Base-by-base conservation (phyloP, 2,113 vertebrate genomes). In the Anser cygnoides region DNA sequence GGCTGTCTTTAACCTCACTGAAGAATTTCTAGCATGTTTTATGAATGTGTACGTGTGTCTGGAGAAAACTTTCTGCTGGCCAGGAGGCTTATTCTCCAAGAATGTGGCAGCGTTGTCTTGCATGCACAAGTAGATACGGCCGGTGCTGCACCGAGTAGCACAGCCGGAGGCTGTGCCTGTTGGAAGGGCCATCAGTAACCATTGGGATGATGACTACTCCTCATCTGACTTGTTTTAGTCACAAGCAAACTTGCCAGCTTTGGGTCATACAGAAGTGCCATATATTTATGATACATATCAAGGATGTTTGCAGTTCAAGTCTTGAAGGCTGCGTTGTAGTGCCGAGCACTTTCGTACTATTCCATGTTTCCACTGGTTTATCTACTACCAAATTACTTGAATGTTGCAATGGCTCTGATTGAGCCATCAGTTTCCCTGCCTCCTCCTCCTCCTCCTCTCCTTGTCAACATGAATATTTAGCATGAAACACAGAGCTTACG, bases 281-380 rank as follows among this genome's bases (percentile, higher is more conserved):
- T 97, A 96, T 98, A 97, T 97, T 98, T 97, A 97, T 97, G 95
- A 94, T 96, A 92, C 92, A 84, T 96, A 96, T 95, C 96, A 96
- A 96, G 93, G 94, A 90, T 94, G 83, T 93, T 89, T 96, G 96
- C 94, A 87, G 93, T 71, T 97, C 84, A 90, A 4, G 83, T 94
- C 81, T 52, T 84, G 90, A 96, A 95, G 88, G 89, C 91, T 97
- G 91, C 65, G 3, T 4, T 73, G 87, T 93, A 92, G 95, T 95
- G 92, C 93, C 4, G 79, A 96, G 97, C 97, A 97, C 97, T 98
- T 97, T 96, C 92, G 88, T 96, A 93, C 93, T 91, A 90, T 96
- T 97, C 95, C 62, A 23, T 82, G 59, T 97, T 95, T 94, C 86
- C 87, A 44, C 86, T 91, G 75, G 79, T 92, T 94, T 95, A 54